Base-by-base conservation (phyloP, 2,888 invertebrate genomes). In the Cerastis rubricosa region DNA sequence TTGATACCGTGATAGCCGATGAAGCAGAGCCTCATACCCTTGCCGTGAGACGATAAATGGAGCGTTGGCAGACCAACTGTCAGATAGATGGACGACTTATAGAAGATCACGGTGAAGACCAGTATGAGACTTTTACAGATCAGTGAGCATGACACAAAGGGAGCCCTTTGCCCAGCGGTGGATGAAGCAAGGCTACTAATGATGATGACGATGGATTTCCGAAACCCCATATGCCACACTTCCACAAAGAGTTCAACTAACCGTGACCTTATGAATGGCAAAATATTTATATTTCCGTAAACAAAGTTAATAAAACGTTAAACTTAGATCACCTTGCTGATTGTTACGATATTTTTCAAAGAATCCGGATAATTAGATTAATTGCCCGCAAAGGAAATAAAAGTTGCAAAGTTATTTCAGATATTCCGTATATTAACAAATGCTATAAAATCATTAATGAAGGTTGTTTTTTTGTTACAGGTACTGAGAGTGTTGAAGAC, bases 401-500 rank as follows among this genome's bases (percentile, higher is more conserved):
- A 77, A 43, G 43, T 75, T 74, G 51, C 67, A 68, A 71, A 74
- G 65, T 59, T 76, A 76, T 73, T 72, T 74, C 65, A 69, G 11
- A 22, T 73, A 67, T 69, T 78, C 57, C 68, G 49, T 57, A 35
- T 63, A 64, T 70, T 59, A 63, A 65, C 11, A 80, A 76, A 69
- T 79, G n/a, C 77, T 79, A 73, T 64, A 79, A 77, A 79, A 68
- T 71, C 71, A 64, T 76, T 74, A 83, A 63, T 74, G 17, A 78
- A 76, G 64, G 71, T 70, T 68, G 9, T 75, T 76, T 81, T 54
- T 77, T 87, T 84, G 71, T 91, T 91, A 81, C 90, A 90, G 91
- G 85, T 89, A 85, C 78, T 74, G 83, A 82, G 79, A 81, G 81
- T 80, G 81, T 84, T 85, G 89, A 91, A 91, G 90, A 91, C 91